A percentile compares a stretch with the other conserved stretches of the same genome.
phyloP scores from a whole-genome alignment of 2,888 invertebrate genomes.

The Ophion ellenae region DNA sequence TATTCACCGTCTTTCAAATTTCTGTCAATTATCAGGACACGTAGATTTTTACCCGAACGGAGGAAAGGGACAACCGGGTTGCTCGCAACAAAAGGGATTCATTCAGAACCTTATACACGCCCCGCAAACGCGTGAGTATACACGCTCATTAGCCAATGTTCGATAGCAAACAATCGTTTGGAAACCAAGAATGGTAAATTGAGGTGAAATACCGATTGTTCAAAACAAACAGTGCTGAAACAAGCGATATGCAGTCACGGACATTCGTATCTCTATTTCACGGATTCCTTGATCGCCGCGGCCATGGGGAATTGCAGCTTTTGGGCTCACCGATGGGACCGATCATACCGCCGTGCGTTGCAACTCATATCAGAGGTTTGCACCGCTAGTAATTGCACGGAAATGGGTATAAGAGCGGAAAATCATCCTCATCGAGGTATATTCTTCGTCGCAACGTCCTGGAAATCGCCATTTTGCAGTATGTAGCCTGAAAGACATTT shows the following conservation, averaged over 20 bases:
- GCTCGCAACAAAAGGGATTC: slow-evolving; percentile 80
- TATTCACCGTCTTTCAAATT: not conserved
- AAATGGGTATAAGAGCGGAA: slow-evolving; percentile 86
- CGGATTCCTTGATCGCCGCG: slow-evolving; percentile 84
- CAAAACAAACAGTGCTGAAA: slow-evolving; percentile 81
- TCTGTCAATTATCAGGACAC: slow-evolving; percentile 82
- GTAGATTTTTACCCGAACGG: slow-evolving; percentile 90
- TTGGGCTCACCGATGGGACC: slow-evolving; percentile 85
- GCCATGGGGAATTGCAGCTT: slow-evolving; percentile 85
- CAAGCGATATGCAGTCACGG: slow-evolving; percentile 88
- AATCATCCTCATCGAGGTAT: slow-evolving; percentile 83
- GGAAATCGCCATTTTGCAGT: slow-evolving; percentile 85
- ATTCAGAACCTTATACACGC: slow-evolving; percentile 81
- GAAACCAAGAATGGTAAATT: not conserved
- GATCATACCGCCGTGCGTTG: slow-evolving; percentile 84
- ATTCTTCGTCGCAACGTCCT: slow-evolving; percentile 86
- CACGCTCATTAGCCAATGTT: not conserved
- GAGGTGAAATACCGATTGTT: not conserved
- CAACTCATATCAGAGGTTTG: slow-evolving; percentile 83
- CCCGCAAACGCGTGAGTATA: slow-evolving; percentile 82
- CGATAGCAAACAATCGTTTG: not conserved
- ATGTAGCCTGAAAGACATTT: slow-evolving; percentile 74
- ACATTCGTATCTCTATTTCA: slow-evolving; percentile 86
- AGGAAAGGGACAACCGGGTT: slow-evolving; percentile 88
- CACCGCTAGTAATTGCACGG: slow-evolving; percentile 83